Evolutionary conservation across 2,797 vertebrate genomes (phyloP), one percentile per base, ranked within the genome.

Genomic region (Clarias platycephalus): DNA sequence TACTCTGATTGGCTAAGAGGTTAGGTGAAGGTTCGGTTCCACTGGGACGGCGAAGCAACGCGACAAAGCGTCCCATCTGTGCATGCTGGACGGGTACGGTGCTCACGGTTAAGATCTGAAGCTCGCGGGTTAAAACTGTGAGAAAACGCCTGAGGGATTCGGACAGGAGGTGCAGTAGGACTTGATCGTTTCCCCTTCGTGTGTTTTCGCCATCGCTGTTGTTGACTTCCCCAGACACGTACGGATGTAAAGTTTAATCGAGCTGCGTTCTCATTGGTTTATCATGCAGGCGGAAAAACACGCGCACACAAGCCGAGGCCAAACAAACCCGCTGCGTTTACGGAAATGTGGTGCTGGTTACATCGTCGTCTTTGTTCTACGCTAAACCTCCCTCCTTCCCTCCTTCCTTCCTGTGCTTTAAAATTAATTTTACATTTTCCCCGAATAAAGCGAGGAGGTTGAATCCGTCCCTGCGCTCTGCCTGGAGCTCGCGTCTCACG

Each of bases 31-130:
- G 28, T 44, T 74, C 44, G 80, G 28, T 72, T 81, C 82, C 60
- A 74, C n/a, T 44, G 57, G 37, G 60, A 80, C 4, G 16, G 58
- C 34, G 16, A 83, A 57, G 53, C 15, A 71, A 82, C 53, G 58
- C 22, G 31, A 16, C n/a, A 31, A 49, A 74, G 58, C n/a, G 68
- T 83, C 71, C 81, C 81, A 82, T 82, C 68, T 40, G 70, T 63
- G 81, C 70, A 58, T 60, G 68, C 37, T 10, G 12, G 57, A 2
- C 37, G 3, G 68, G 31, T 44, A 34, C 66, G 68, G 31, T 44
- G 57, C 66, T 55, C 26, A 5, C n/a, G 0, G n/a, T 13, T 12
- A 53, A 16, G 4, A 44, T 44, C 44, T 58, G 24, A 26, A 34
- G 2, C 22, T 5, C 12, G 28, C 9, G 13, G n/a, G 13, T 80